Conservation (phyloP, 2,888 invertebrate species). For the Acronicta leporina region DNA sequence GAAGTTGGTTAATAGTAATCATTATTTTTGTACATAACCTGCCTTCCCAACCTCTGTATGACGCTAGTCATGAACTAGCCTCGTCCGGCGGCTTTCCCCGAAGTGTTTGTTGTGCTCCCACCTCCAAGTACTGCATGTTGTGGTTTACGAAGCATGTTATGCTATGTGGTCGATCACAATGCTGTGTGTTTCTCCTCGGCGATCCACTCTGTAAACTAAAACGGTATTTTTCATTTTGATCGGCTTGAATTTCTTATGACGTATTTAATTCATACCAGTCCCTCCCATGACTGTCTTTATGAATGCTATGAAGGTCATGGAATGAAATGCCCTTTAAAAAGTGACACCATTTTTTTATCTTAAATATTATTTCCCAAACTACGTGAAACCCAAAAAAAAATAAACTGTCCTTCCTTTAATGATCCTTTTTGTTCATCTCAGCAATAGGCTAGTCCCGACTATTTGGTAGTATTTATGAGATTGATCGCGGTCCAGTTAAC, state of each 20-base stretch:
- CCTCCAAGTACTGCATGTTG: slow-evolving; percentile 62
- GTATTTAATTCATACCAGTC: slow-evolving; percentile 1
- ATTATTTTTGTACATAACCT: too few species aligned
- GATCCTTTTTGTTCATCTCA: too few species aligned
- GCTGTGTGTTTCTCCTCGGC: slow-evolving; percentile 53
- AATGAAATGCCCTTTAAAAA: too few species aligned
- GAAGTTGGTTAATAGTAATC: too few species aligned
- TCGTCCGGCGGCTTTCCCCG: slow-evolving; percentile 61
- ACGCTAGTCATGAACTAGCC: slow-evolving; percentile 35
- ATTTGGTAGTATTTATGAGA: too few species aligned
- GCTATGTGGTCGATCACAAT: slow-evolving; percentile 55
- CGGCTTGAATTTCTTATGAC: slow-evolving; percentile 57
- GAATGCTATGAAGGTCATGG: too few species aligned
- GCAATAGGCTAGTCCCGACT: too few species aligned
- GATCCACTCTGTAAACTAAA: slow-evolving; percentile 56
- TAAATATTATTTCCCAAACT: too few species aligned
- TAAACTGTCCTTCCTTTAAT: too few species aligned
- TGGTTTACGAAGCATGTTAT: slow-evolving; percentile 49
- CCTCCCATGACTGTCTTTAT: background rate
- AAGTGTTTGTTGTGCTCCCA: slow-evolving; percentile 65
- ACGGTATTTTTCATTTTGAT: slow-evolving; percentile 57
- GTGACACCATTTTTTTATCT: too few species aligned
- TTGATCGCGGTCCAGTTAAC: too few species aligned
- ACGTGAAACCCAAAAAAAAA: too few species aligned
- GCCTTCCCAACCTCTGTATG: background rate